A percentile compares a stretch with the other conserved stretches of the same genome.
phyloP scores from a whole-genome alignment of 2,113 vertebrate species.

The Taurulus bubalis region DNA sequence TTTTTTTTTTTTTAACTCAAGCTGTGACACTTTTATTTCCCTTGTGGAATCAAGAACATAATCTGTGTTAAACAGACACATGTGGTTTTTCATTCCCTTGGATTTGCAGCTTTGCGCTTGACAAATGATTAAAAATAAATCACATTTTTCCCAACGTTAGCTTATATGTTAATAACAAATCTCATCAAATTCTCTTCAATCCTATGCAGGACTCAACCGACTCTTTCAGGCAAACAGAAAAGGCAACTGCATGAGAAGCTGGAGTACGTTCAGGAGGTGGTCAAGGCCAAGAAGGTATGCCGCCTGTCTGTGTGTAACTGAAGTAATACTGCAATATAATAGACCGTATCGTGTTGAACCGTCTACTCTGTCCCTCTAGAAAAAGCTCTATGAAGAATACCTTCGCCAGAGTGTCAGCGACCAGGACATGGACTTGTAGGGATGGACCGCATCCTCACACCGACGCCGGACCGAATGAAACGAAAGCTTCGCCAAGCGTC shows the following conservation, averaged over 20 bases:
- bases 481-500: not conserved
- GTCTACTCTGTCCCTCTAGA: constrained; percentile 67
- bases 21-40: not conserved
- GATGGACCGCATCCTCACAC: not conserved
- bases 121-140: not conserved
- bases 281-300: constrained; percentile 85
- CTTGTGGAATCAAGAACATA: not conserved
- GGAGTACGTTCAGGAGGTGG: constrained; percentile 84
- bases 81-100: not conserved
- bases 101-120: not conserved
- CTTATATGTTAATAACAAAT: not conserved
- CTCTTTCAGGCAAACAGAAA: constrained; percentile 85
- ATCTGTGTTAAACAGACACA: not conserved
- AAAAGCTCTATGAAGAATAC: constrained; percentile 87
- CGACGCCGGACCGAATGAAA: constrained; percentile 16
- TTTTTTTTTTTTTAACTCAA: not conserved
- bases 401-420: constrained; percentile 87
- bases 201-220: constrained; percentile 77
- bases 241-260: constrained; percentile 85
- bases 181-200: constrained; percentile 6
- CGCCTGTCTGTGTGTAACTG: not conserved
- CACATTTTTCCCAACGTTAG: not conserved
- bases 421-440: constrained; percentile 83
- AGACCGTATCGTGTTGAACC: not conserved
- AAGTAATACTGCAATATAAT: not conserved